phyloP scores from a whole-genome alignment of 2,797 vertebrate genomes.

The Atherinosoma microstoma region DNA sequence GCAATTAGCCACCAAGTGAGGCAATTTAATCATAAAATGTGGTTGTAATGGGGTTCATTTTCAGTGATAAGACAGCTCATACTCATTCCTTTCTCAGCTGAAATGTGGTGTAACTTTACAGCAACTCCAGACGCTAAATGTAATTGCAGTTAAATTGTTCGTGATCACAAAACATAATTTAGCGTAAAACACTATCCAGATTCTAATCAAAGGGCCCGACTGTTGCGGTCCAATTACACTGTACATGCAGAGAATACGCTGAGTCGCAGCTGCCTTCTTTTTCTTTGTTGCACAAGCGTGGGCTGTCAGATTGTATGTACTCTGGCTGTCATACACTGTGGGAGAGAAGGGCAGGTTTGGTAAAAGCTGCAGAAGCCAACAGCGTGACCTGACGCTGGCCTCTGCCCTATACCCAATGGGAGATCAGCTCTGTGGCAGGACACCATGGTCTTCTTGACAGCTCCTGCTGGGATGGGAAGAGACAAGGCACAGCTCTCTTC shows the following conservation, averaged over 20 bases:
- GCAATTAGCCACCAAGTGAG: conserved; percentile 40
- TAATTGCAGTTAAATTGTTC: conserved; percentile 7
- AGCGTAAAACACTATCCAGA: conserved; percentile 5
- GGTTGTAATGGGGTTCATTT: conserved; percentile 10
- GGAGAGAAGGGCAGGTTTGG: conserved; percentile 25
- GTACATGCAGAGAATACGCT: conserved; percentile 28
- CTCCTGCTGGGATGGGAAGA: conserved; percentile 66
- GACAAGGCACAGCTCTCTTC: conserved; percentile 52
- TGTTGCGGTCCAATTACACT: conserved; percentile 11
- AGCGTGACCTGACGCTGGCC: conserved; percentile 69
- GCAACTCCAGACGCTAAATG: background rate
- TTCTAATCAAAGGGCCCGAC: conserved; percentile 19
- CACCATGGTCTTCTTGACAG: conserved; percentile 62
- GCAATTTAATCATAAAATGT: conserved; percentile 38
- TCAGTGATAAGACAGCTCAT: conserved; percentile 21
- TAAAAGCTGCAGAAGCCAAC: conserved; percentile 47
- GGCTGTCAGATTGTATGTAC: conserved; percentile 58
- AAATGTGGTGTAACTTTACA: conserved; percentile 27
- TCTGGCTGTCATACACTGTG: conserved; percentile 28
- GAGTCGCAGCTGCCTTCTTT: conserved; percentile 15
- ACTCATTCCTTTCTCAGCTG: conserved; percentile 6
- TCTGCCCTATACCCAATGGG: conserved; percentile 59
- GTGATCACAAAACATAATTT: conserved; percentile 27
- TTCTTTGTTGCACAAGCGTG: conserved; percentile 55
- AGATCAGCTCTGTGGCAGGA: conserved; percentile 61